These are phyloP conservation scores for Agrilus biguttatus DNA, from an alignment of 2,888 invertebrate species.

Conservation along the genomic window DNA sequence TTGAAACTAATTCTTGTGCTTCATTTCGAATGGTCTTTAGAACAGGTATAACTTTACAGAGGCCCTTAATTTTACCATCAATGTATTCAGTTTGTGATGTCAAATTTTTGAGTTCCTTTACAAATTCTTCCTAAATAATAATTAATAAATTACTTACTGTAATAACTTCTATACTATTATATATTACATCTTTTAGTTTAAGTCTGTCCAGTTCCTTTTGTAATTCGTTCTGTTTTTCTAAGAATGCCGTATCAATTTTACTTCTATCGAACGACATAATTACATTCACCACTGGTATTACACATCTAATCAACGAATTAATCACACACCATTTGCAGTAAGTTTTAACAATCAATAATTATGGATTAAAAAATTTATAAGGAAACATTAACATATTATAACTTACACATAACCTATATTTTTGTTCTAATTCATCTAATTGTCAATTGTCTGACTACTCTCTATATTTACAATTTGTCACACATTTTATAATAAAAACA, in stretches of 20 bases:
- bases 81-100: conserved; percentile 61
- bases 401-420: too few relatives aligned
- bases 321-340: too few relatives aligned
- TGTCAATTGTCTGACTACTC: too few relatives aligned
- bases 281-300: too few relatives aligned
- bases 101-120: conserved; percentile 53
- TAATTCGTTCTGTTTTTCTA: conserved; percentile 39
- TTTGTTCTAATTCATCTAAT: too few relatives aligned
- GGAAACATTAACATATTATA: too few relatives aligned
- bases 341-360: too few relatives aligned
- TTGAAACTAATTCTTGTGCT: conserved; percentile 65
- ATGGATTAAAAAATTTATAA: too few relatives aligned
- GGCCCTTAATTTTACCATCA: conserved; percentile 64
- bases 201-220: conserved; percentile 41
- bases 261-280: neutral
- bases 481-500: too few relatives aligned
- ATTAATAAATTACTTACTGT: neutral
- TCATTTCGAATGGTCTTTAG: conserved; percentile 65
- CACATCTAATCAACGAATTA: too few relatives aligned
- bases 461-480: too few relatives aligned
- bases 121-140: conserved; percentile 46
- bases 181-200: conserved; percentile 40
- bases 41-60: conserved; percentile 69
- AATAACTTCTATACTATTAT: neutral
- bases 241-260: conserved; percentile 14